Conservation (phyloP, 30 jellyfish, hydroid and myxozoan species). For the Haliclystus octoradiatus region DNA sequence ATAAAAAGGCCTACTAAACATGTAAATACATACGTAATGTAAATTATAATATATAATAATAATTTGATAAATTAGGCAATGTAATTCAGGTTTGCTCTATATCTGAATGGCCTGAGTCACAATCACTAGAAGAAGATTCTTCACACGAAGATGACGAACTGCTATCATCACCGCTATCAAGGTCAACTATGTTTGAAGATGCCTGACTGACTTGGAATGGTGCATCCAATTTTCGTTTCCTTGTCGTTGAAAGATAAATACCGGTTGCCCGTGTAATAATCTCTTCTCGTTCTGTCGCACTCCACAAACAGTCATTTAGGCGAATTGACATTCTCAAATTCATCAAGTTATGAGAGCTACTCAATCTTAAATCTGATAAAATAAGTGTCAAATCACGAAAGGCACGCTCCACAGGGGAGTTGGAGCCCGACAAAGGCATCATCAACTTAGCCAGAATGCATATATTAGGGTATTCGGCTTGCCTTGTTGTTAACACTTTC, state of each 20-base stretch:
- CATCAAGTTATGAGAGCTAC: slow-evolving; percentile 2
- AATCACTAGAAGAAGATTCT: not conserved
- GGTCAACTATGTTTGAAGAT: not conserved
- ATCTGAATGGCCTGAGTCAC: not conserved
- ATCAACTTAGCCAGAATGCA: slow-evolving; percentile 23
- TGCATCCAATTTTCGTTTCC: slow-evolving; percentile 13
- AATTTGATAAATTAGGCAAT: too few relatives aligned
- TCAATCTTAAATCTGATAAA: slow-evolving; percentile 30
- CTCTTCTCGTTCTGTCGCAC: slow-evolving; percentile 1
- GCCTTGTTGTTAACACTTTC: slow-evolving; percentile 1
- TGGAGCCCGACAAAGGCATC: slow-evolving; percentile 41
- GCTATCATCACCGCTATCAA: too few relatives aligned
- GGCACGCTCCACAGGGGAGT: slow-evolving; percentile 41
- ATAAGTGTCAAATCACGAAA: slow-evolving; percentile 30
- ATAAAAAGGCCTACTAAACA: not conserved
- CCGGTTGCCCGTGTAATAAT: not conserved
- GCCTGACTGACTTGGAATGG: slow-evolving; percentile 8
- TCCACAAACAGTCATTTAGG: slow-evolving; percentile 2
- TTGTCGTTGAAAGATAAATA: slow-evolving; percentile 4
- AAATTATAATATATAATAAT: too few relatives aligned
- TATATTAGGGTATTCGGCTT: slow-evolving; percentile 24
- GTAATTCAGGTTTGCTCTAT: too few relatives aligned
- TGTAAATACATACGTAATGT: not conserved
- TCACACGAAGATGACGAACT: not conserved
- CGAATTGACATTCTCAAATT: not conserved